A percentile compares a stretch with the other conserved stretches of the same genome.
phyloP scores from a whole-genome alignment of 2,797 vertebrate genomes.

The Limosa lapponica region DNA sequence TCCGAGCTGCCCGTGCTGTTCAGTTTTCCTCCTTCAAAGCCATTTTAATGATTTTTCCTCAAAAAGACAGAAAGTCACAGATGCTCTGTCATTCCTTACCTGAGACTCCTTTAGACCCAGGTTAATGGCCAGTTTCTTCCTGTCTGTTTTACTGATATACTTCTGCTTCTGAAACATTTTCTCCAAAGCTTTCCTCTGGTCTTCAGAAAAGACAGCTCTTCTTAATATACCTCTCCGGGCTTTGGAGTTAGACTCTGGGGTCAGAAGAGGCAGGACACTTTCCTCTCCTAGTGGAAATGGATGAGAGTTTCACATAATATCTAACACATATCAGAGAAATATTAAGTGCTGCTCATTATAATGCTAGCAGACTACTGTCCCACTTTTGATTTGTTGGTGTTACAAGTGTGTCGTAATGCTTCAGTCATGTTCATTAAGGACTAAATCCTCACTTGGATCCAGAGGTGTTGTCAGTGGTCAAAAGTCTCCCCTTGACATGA shows the following conservation, averaged over 20 bases:
- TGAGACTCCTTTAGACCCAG: conserved; percentile 96
- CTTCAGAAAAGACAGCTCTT: conserved; percentile 96
- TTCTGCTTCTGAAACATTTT: conserved; percentile 96
- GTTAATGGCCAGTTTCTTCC: conserved; percentile 91
- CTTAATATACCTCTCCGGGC: conserved; percentile 91
- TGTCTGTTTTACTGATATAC: conserved; percentile 96
- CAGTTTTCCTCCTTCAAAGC: background rate
- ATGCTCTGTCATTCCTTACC: conserved; percentile 76
- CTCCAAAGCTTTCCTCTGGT: conserved; percentile 95
- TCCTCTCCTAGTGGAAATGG: conserved; percentile 74
- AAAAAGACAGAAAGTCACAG: background rate
- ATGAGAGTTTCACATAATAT: background rate
- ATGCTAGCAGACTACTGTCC: background rate
- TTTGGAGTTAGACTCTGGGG: conserved; percentile 86
- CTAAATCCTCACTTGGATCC: conserved; percentile 4
- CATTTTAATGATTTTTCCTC: conserved; percentile 3
- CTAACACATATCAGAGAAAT: background rate
- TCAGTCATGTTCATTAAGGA: background rate
- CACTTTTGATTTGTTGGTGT: conserved; percentile 13
- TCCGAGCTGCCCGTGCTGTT: background rate
- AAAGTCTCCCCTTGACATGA: background rate
- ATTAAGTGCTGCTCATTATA: background rate
- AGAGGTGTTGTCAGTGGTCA: conserved; percentile 1
- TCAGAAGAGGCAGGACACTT: conserved; percentile 81
- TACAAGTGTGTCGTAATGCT: background rate